Conservation (phyloP, 2,113 vertebrate genomes). For the Synchiropus splendidus region DNA sequence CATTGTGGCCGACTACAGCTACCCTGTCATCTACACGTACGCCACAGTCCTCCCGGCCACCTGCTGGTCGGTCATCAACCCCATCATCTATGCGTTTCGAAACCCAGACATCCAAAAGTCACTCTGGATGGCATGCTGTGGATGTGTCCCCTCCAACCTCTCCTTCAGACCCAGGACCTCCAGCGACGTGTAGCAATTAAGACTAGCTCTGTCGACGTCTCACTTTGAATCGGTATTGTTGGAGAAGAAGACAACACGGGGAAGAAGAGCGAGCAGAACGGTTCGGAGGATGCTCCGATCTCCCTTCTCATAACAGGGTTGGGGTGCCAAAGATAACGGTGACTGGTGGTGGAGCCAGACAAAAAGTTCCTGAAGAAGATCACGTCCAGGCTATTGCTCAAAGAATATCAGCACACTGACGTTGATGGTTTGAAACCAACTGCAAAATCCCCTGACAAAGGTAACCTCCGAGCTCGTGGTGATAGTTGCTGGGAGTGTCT, state of each 20-base stretch:
- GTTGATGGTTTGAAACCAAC: slow-evolving; percentile 20
- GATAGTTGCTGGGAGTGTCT: not conserved
- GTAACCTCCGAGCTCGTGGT: slow-evolving; percentile 5
- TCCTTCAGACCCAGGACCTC: slow-evolving; percentile 79
- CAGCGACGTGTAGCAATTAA: slow-evolving; percentile 75
- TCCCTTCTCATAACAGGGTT: slow-evolving; percentile 16
- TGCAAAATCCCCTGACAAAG: slow-evolving; percentile 34
- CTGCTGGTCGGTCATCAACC: slow-evolving; percentile 85
- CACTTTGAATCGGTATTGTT: slow-evolving; percentile 11
- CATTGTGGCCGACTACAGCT: slow-evolving; percentile 80
- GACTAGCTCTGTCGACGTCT: slow-evolving; percentile 1
- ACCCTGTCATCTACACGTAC: slow-evolving; percentile 81
- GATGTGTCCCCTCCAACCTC: slow-evolving; percentile 73
- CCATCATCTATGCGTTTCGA: slow-evolving; percentile 84
- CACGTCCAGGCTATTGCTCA: slow-evolving; percentile 6
- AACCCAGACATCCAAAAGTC: slow-evolving; percentile 90
- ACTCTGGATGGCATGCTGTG: slow-evolving; percentile 85
- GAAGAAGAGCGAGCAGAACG: not conserved
- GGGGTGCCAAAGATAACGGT: slow-evolving; percentile 8
- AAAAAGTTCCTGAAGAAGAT: slow-evolving; percentile 11
- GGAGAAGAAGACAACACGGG: slow-evolving; percentile 1
- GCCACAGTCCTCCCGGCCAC: slow-evolving; percentile 78
- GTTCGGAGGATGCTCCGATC: not conserved
- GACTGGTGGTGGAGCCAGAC: too few relatives aligned
- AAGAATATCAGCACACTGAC: not conserved